Percentiles rank a stretch among this genome's conserved stretches.
These are phyloP conservation scores for Drosophila antonietae DNA, from an alignment of 2,888 invertebrate genomes.

Conservation along the genomic window DNA sequence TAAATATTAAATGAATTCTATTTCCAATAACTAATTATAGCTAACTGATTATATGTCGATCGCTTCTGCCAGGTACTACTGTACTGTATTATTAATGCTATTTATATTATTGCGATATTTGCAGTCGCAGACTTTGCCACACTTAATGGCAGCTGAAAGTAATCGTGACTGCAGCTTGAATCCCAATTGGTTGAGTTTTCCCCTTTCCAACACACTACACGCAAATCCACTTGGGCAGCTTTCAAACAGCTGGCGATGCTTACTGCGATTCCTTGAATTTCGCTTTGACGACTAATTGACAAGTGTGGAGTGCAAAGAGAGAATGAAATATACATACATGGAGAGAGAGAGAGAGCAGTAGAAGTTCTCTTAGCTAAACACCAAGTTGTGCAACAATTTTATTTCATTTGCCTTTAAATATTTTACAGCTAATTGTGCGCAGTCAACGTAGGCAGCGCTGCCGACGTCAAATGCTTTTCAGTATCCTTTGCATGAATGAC, in stretches of 20 bases:
- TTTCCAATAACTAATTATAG: background rate
- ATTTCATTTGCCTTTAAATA: constrained; percentile 47
- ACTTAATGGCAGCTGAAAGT: background rate
- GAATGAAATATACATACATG: background rate
- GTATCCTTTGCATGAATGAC: constrained; percentile 74
- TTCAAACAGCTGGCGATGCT: constrained; percentile 54
- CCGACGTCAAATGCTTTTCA: constrained; percentile 38
- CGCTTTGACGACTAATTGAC: constrained; percentile 65
- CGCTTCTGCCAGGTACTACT: background rate
- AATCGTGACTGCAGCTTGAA: background rate
- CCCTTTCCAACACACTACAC: too few relatives aligned
- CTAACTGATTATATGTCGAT: background rate
- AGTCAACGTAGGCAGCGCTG: constrained; percentile 32
- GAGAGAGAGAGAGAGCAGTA: background rate
- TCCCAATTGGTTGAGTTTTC: background rate
- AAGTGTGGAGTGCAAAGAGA: constrained; percentile 27
- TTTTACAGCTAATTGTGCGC: constrained; percentile 50
- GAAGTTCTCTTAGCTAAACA: constrained; percentile 26
- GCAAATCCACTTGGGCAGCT: constrained; percentile 34
- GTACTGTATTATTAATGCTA: background rate
- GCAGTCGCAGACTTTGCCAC: background rate
- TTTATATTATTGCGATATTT: background rate
- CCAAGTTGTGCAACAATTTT: constrained; percentile 76
- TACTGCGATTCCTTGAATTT: constrained; percentile 52
- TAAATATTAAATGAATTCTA: background rate